Percentiles rank a stretch among this genome's conserved stretches.
Conservation (phyloP, 1,140 invertebrate species). For the Drosophila tristis region DNA sequence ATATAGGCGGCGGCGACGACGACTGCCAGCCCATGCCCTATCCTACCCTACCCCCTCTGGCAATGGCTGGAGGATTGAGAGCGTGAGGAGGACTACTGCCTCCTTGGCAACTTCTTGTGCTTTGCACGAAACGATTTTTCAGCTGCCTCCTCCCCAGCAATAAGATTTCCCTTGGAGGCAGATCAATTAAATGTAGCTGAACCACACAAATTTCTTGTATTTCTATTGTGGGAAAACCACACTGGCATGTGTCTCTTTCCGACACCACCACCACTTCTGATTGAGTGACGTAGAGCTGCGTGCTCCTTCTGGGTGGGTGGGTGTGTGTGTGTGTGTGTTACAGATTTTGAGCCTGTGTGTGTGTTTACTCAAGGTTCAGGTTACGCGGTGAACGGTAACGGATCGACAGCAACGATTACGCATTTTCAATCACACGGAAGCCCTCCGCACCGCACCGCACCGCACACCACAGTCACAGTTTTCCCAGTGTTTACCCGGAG, state of each 20-base stretch:
- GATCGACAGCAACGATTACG: constrained; percentile 56
- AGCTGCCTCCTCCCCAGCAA: constrained; percentile 48
- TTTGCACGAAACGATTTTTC: constrained; percentile 80
- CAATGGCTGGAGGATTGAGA: constrained; percentile 2
- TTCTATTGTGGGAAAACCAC: constrained; percentile 22
- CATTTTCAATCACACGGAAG: constrained; percentile 72
- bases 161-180: constrained; percentile 30
- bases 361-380: constrained; percentile 80
- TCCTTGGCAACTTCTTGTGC: constrained; percentile 64
- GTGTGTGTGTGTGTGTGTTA: constrained; percentile 24
- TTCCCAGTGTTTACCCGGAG: constrained; percentile 43
- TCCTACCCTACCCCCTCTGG: neutral
- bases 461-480: constrained; percentile 15
- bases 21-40: constrained; percentile 6
- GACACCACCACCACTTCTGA: neutral
- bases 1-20: constrained; percentile 15
- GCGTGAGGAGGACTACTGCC: constrained; percentile 14
- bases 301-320: constrained; percentile 24
- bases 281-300: constrained; percentile 71
- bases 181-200: constrained; percentile 51
- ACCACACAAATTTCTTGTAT: constrained; percentile 27
- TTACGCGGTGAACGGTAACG: constrained; percentile 58
- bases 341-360: constrained; percentile 39
- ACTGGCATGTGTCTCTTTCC: neutral
- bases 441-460: constrained; percentile 1